These are phyloP conservation scores for Macaria liturata DNA, from an alignment of 2,888 invertebrate species.

Conservation along the genomic window DNA sequence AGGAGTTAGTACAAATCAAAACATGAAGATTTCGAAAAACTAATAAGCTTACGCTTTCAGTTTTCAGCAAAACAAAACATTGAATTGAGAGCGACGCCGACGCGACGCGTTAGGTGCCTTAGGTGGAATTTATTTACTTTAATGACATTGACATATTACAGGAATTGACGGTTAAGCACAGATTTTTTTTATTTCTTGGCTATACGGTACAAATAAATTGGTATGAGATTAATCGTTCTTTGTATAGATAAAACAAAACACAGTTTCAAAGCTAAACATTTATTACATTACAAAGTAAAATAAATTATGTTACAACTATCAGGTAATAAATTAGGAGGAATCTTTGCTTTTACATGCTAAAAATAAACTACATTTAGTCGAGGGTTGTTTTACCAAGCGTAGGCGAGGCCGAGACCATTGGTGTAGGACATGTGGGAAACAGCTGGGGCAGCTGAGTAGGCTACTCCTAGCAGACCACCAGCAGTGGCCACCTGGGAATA, in stretches of 20 bases:
- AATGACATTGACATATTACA: no score
- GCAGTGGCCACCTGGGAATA: slow-evolving; percentile 68
- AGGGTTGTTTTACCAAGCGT: slow-evolving; percentile 73
- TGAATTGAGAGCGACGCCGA: no score
- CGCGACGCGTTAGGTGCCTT: no score
- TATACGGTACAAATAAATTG: no score
- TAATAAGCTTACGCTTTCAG: no score
- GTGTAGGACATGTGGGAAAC: slow-evolving; percentile 85
- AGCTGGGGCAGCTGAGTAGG: slow-evolving; percentile 84
- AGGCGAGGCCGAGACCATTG: slow-evolving; percentile 80
- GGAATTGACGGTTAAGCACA: no score
- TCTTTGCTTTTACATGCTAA: slow-evolving; percentile 44
- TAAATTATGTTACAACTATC: slow-evolving; percentile 62
- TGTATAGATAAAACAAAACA: slow-evolving; percentile 9
- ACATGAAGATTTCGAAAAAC: no score
- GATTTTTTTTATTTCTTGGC: no score
- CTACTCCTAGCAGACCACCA: slow-evolving; percentile 82
- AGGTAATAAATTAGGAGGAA: slow-evolving; percentile 78
- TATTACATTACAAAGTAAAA: slow-evolving; percentile 31
- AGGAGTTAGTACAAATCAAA: no score
- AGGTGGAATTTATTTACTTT: no score
- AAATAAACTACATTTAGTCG: slow-evolving; percentile 1
- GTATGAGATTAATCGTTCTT: no score
- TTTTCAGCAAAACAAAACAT: no score
- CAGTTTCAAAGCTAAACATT: slow-evolving; percentile 20